A percentile compares a stretch with the other conserved stretches of the same genome.
Evolutionary conservation across 2,888 invertebrate species (phyloP).

Genomic region (Erebia ligea): DNA sequence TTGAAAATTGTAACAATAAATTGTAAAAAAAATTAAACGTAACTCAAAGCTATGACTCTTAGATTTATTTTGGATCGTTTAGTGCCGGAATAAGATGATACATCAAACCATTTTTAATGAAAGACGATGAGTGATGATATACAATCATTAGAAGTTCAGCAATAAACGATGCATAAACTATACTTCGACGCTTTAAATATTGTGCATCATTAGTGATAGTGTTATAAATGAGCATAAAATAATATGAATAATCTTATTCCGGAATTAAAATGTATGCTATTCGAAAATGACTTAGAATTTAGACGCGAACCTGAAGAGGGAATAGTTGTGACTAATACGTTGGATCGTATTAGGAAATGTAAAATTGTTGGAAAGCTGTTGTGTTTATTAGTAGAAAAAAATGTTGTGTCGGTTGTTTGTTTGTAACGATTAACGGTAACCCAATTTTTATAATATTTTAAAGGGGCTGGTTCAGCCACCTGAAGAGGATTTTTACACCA

Average conservation of each 20-base stretch:
- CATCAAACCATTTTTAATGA: not conserved
- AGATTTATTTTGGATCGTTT: conserved; percentile 32
- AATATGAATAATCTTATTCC: conserved; percentile 2
- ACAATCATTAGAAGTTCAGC: not conserved
- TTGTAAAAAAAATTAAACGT: conserved; percentile 27
- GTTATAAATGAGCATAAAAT: too few species aligned
- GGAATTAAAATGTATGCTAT: conserved; percentile 27
- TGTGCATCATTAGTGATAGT: not conserved
- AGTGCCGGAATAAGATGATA: conserved; percentile 3
- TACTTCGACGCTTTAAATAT: not conserved
- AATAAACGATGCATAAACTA: not conserved
- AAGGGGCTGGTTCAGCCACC: not conserved
- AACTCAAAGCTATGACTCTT: conserved; percentile 18
- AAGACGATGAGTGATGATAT: not conserved
- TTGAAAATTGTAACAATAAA: conserved; percentile 34
- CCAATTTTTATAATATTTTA: conserved; percentile 23
- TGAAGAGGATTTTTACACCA: not conserved
- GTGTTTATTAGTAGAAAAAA: conserved; percentile 60
- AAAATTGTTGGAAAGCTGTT: conserved; percentile 50
- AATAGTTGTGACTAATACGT: conserved; percentile 53
- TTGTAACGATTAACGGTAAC: conserved; percentile 48
- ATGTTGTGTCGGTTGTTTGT: conserved; percentile 53
- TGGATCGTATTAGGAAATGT: conserved; percentile 47
- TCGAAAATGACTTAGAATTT: conserved; percentile 39
- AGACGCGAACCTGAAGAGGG: conserved; percentile 35